phyloP scores from a whole-genome alignment of 2,888 invertebrate genomes.

The Cosmia pyralina region DNA sequence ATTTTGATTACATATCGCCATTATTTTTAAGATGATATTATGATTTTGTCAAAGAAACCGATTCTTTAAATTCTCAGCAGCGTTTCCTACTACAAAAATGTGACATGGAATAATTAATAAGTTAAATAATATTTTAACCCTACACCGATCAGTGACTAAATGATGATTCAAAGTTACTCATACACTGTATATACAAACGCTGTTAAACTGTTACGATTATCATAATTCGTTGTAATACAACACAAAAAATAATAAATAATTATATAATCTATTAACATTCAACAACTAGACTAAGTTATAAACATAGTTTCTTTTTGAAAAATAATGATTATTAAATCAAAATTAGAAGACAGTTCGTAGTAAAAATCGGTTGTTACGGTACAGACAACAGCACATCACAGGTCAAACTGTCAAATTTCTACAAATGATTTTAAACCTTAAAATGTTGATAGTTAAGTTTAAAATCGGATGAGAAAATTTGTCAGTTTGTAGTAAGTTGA shows the following conservation, averaged over 20 bases:
- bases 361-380: slow-evolving; percentile 50
- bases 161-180: slow-evolving; percentile 63
- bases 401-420: too few species aligned
- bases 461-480: too few species aligned
- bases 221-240: slow-evolving; percentile 86
- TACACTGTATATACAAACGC: slow-evolving; percentile 77
- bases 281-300: slow-evolving; percentile 84
- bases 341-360: slow-evolving; percentile 60
- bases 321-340: slow-evolving; percentile 58
- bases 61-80: slow-evolving; percentile 12
- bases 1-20: background rate
- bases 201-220: slow-evolving; percentile 73
- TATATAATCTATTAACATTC: slow-evolving; percentile 86
- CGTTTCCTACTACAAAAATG: slow-evolving; percentile 51
- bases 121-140: slow-evolving; percentile 61
- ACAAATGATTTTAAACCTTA: too few species aligned
- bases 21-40: slow-evolving; percentile 4
- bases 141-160: slow-evolving; percentile 75
- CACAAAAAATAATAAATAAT: slow-evolving; percentile 84
- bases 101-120: slow-evolving; percentile 61
- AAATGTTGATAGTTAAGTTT: too few species aligned
- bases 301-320: slow-evolving; percentile 69
- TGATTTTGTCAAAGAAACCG: slow-evolving; percentile 4
- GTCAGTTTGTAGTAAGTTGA: too few species aligned
- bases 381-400: too few species aligned